Percentiles rank a stretch among this genome's conserved stretches.
Conservation (phyloP, 2,888 invertebrate species). For the Microplitis manilae region DNA sequence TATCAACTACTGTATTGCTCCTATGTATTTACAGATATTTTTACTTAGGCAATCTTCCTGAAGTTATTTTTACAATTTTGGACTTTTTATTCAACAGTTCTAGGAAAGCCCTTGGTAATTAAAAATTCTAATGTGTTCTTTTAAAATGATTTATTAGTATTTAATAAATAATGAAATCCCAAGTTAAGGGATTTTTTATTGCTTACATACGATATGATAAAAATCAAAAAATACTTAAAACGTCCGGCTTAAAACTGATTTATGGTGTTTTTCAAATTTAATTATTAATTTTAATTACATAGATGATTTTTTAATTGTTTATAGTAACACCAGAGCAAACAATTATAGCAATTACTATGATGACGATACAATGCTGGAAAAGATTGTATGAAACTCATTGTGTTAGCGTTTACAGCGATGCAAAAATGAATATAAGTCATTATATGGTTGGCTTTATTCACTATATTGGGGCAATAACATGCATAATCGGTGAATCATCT, state of each 20-base stretch:
- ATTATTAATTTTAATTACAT: background rate
- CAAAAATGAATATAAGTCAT: conserved; percentile 85
- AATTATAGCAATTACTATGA: conserved; percentile 76
- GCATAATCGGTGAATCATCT: conserved; percentile 80
- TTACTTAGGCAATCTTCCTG: conserved; percentile 15
- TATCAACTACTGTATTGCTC: background rate
- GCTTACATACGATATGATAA: background rate
- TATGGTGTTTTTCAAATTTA: background rate
- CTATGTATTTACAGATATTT: background rate
- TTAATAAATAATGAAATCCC: background rate
- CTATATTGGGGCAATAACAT: conserved; percentile 81
- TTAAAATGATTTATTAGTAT: background rate
- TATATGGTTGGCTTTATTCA: conserved; percentile 85
- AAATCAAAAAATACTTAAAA: background rate
- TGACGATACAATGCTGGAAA: conserved; percentile 81
- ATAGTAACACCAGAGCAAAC: conserved; percentile 77
- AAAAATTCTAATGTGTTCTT: background rate
- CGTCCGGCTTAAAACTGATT: background rate
- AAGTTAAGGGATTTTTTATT: conserved; percentile 6
- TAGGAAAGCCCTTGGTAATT: background rate
- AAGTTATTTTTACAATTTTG: conserved; percentile 4
- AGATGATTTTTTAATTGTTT: conserved; percentile 64
- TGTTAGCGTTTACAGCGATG: conserved; percentile 85
- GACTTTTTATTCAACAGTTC: background rate
- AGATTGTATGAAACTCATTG: conserved; percentile 87